Base-by-base conservation (phyloP, 2,113 vertebrate species). In the Chaenocephalus aceratus region DNA sequence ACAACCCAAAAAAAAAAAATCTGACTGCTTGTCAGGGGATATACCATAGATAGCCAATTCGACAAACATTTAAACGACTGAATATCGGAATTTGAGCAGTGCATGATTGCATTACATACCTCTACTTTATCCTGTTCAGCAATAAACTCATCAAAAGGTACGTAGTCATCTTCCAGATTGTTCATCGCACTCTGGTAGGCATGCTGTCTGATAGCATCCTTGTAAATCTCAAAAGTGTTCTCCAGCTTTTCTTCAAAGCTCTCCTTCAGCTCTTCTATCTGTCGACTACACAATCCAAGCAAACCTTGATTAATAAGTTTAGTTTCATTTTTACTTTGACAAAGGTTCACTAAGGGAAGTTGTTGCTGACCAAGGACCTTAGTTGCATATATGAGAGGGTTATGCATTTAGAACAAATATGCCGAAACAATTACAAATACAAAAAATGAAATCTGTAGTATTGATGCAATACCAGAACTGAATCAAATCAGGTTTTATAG, bases 181-280 rank as follows among this genome's bases (percentile, higher is more conserved):
- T 95, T 96, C 93, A 97, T 86, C 4, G 97, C 96, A 64, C 95
- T 93, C 84, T 96, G 79, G 75, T 97, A 97, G 0, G 97, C 96
- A 2, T 97, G 96, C 63, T 96, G 96, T 88, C 96, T 97, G 71
- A 98, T 94, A 1, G 96, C 97, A 2, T 97, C 96, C 86, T 96
- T 97, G 86, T 97, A 98, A 93, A 98, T 95, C 70, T 97, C 96
- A 88, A 98, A 96, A 0, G 96, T 97, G 88, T 94, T 96, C 84
- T 97, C 96, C 45, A 98, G 85, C 82, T 96, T 96, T 61, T 97
- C 97, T 72, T 96, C 94, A 18, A 96, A 96, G 63, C 90, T 94
- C 85, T 97, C 97, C 89, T 96, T 97, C 83, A 96, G 73, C 63
- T 97, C 95, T 45, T 95, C 96, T 52, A 97, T 83, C 86, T 96